Evolutionary conservation across 2,113 vertebrate species (phyloP).

Genomic region (Cynocephalus volans): DNA sequence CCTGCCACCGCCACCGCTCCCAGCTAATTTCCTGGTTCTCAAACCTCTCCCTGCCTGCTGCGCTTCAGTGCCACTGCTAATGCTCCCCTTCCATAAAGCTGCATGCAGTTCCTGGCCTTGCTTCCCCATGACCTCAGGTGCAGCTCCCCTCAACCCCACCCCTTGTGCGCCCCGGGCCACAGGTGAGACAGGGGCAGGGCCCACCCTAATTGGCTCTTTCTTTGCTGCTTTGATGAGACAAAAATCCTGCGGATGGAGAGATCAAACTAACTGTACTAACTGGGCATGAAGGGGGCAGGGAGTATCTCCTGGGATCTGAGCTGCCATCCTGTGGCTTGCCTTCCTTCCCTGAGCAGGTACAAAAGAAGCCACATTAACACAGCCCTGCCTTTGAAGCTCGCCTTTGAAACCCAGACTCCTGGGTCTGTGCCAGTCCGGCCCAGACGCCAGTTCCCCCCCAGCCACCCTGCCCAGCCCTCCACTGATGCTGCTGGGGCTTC

Average conservation of each 20-base stretch:
- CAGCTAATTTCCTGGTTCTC: slow-evolving; percentile 53
- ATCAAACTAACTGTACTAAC: slow-evolving; percentile 83
- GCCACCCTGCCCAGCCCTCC: background rate
- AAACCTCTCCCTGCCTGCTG: background rate
- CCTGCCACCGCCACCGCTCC: background rate
- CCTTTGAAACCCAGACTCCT: slow-evolving; percentile 86
- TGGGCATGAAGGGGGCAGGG: slow-evolving; percentile 82
- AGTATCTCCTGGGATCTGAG: slow-evolving; percentile 86
- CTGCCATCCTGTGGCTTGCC: slow-evolving; percentile 86
- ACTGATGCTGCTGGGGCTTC: background rate
- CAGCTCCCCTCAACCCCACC: background rate
- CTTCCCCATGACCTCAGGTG: background rate
- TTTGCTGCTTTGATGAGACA: slow-evolving; percentile 87
- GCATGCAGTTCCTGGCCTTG: fast-evolving
- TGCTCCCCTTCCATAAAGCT: background rate
- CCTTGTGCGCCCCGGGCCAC: slow-evolving; percentile 58
- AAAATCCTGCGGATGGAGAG: slow-evolving; percentile 85
- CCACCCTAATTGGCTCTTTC: slow-evolving; percentile 77
- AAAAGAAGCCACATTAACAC: slow-evolving; percentile 87
- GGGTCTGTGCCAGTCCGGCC: slow-evolving; percentile 73
- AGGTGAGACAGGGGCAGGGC: slow-evolving; percentile 72
- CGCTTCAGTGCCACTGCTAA: background rate
- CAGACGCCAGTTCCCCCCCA: background rate
- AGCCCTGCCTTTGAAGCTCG: slow-evolving; percentile 89
- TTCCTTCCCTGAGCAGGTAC: slow-evolving; percentile 88